Evolutionary conservation across 2,797 vertebrate genomes (phyloP), one percentile per base, ranked within the genome.

Genomic region (Gila robusta): DNA sequence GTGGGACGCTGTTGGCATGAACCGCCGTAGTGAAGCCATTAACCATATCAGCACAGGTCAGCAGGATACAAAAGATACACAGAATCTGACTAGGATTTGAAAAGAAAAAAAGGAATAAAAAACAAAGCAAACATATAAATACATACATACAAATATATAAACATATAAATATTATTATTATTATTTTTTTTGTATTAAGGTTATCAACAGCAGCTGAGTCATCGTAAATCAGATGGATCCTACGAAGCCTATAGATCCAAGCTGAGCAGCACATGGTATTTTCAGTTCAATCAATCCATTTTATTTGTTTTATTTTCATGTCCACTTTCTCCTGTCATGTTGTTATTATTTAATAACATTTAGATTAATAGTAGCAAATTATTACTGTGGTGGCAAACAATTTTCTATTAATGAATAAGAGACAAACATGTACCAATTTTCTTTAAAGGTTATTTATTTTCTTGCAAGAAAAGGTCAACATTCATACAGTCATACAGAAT

Each of bases 1-100:
- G 71, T 99, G 98, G 98, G 96, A 97, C 3, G 71, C 14, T 56
- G 79, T 49, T 72, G 88, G 96, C 0, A 0, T 96, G 0, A 10
- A 92, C 0, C 95, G 91, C 32, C 93, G 97, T 0, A 0, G 44
- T 0, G 86, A 91, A 0, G 94, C 96, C 35, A 6, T 98, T 19
- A 26, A 88, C 0, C 90, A 97, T 84, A 97, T 98, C 37, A 89
- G 0, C n/a, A 93, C 89, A 5, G 97, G 97, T 98, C 44, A 32
- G 44, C 35, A n/a, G 17, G 1, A 71, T 56, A 7, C 72, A 52
- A 32, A 1, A 54, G 2, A 76, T 74, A 10, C 2, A 49, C 0
- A n/a, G 5, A n/a, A 71, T 41, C 1, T 71, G 23, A n/a, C n/a
- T n/a, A n/a, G 10, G 28, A 5, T 32, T 54, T 49, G 41, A 44